Conservation (phyloP, 1,140 invertebrate species). For the Euschistus heros region DNA sequence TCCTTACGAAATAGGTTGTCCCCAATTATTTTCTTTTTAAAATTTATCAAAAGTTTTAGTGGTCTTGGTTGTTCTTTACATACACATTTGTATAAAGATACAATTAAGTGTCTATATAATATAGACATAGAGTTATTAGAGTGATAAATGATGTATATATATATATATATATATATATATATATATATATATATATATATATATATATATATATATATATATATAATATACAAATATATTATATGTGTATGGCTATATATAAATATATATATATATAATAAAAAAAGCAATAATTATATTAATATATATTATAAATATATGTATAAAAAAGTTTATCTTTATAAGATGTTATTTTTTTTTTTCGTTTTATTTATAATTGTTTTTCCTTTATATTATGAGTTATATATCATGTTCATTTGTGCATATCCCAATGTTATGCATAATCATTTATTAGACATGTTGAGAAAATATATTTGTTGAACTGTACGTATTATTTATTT, state of each 20-base stretch:
- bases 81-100: neutral
- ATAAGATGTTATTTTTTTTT: conserved; percentile 10
- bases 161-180: neutral
- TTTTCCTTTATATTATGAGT: conserved; percentile 7
- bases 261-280: neutral
- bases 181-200: neutral
- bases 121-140: neutral
- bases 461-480: conserved; percentile 15
- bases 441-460: conserved; percentile 3
- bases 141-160: neutral
- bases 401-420: neutral
- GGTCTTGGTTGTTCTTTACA: conserved; percentile 9
- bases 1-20: neutral
- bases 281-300: neutral
- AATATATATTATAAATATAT: conserved; percentile 17
- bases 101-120: neutral
- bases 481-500: neutral
- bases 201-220: conserved; percentile 4
- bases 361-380: conserved; percentile 9
- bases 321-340: conserved; percentile 16
- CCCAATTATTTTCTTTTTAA: neutral
- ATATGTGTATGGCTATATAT: neutral
- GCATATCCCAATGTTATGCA: conserved; percentile 1
- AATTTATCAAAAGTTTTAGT: neutral
- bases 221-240: neutral